Base-by-base conservation (phyloP, 2,888 invertebrate species). In the Drosophila mercatorum region DNA sequence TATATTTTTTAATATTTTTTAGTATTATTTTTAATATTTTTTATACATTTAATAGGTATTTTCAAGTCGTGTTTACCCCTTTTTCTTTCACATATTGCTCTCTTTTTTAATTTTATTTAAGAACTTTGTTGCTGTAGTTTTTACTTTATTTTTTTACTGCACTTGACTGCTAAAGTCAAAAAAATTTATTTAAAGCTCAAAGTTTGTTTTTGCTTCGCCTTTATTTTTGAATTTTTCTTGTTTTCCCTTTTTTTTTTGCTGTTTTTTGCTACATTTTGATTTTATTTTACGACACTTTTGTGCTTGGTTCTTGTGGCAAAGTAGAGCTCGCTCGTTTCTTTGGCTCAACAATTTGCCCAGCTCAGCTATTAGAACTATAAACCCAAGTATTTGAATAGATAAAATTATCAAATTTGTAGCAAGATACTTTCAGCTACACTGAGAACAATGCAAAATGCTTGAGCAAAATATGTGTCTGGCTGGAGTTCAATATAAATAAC, bases 251-350 rank as follows among this genome's bases (percentile, higher is more conserved):
- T 46, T 34, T 53, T 34, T 53, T 11, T 28, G 22, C 22, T 22
- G 22, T 53, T 22, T 77, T 56, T 58, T 34, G 44, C 41, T 46
- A 56, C 40, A 65, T 71, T 77, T 72, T 67, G 81, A 78, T 80
- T 89, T 84, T 89, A 89, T 88, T 85, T 85, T 72, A 84, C 70
- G 77, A 55, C 67, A 80, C 74, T 88, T 88, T 69, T 63, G 72
- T 73, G 80, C 78, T 66, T 40, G 61, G 47, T 69, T 53, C 51
- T 52, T 58, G 55, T 67, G 63, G 52, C 53, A 59, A 57, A 69
- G 49, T 75, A 63, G 51, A 67, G 60, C 75, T 60, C 36, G 46
- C 17, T 22, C 22, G 22, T 61, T 61, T 62, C 43, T 56, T 52
- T 52, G 47, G 44, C 59, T 60, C 55, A 51, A 61, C 72, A 72